Evolutionary conservation across 2,113 vertebrate species (phyloP).

Genomic region (human (Homo sapiens)): GRCh38 chr5:61269501-61270000

Average conservation of each 20-base stretch:
- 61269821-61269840: not conserved
- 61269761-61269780: not conserved
- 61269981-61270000: not conserved
- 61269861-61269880: not conserved
- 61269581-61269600: constrained; percentile 30
- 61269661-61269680: not conserved
- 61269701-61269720: not conserved
- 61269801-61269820: not conserved
- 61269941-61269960: not conserved
- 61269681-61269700: not conserved
- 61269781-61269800: not conserved
- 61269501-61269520: not conserved
- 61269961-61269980: not conserved
- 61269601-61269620: not conserved
- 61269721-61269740: not conserved
- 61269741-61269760: not conserved
- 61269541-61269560: constrained; percentile 33
- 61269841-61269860: not conserved
- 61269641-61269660: not conserved
- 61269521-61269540: not conserved
- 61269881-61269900: not conserved
- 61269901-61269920: not conserved
- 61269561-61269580: constrained; percentile 15
- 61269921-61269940: not conserved
- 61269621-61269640: constrained; percentile 1